Evolutionary conservation across 2,113 vertebrate species (phyloP).

Genomic region (Mesembrinibis cayennensis): DNA sequence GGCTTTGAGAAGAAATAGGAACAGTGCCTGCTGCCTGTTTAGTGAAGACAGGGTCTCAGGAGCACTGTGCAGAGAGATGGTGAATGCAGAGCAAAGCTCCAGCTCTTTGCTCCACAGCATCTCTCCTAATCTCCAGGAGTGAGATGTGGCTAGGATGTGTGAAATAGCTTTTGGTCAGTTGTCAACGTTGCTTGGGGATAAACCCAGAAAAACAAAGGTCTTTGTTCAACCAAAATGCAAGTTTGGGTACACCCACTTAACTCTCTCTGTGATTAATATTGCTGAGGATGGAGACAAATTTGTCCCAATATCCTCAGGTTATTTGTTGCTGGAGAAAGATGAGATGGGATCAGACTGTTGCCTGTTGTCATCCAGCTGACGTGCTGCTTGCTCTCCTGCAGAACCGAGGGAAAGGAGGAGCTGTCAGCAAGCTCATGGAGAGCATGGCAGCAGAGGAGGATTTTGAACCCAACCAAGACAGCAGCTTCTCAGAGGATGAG

Average conservation of each 20-base stretch:
- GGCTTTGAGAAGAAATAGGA: background rate
- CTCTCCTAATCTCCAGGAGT: background rate
- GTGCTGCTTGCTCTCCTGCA: slow-evolving; percentile 52
- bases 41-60: background rate
- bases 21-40: background rate
- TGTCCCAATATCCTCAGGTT: background rate
- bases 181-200: background rate
- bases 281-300: background rate
- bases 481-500: slow-evolving; percentile 98
- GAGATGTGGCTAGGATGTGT: background rate
- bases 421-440: slow-evolving; percentile 97
- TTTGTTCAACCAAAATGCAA: background rate
- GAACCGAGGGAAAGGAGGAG: slow-evolving; percentile 87
- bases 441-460: slow-evolving; percentile 98
- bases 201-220: background rate
- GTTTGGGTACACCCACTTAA: background rate
- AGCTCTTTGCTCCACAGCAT: background rate
- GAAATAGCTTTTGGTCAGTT: background rate
- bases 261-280: background rate
- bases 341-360: background rate
- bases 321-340: background rate
- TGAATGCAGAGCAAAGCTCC: background rate
- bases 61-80: background rate
- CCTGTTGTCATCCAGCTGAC: slow-evolving; percentile 6
- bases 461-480: slow-evolving; percentile 97